Conservation (phyloP, 2,797 vertebrate species). For the Serranus cabrilla region DNA sequence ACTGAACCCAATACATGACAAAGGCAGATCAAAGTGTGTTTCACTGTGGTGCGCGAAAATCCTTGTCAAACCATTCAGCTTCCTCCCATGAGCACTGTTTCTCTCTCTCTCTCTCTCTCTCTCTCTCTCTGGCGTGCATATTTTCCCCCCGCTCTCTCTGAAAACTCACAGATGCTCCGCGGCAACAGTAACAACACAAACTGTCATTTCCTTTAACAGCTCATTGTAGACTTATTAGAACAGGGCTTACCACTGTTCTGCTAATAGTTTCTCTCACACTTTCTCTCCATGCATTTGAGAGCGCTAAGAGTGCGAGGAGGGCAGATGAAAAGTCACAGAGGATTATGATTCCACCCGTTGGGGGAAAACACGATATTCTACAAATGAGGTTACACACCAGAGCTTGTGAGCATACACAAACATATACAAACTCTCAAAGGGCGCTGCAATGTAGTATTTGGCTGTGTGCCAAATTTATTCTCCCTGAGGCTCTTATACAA, state of each 20-base stretch:
- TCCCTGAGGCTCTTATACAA: conserved; percentile 69
- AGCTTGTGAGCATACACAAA: conserved; percentile 51
- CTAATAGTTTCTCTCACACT: conserved; percentile 54
- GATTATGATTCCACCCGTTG: conserved; percentile 55
- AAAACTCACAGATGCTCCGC: conserved; percentile 78
- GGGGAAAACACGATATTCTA: conserved; percentile 59
- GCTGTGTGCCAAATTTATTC: conserved; percentile 60
- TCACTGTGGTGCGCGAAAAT: conserved; percentile 73
- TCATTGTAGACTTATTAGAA: conserved; percentile 64
- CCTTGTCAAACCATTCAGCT: conserved; percentile 77
- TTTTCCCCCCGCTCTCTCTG: conserved; percentile 50
- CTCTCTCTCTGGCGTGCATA: conserved; percentile 59
- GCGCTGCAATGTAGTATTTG: conserved; percentile 65
- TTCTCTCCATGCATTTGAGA: conserved; percentile 40
- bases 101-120: conserved; percentile 53
- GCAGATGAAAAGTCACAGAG: conserved; percentile 65
- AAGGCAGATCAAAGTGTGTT: conserved; percentile 82
- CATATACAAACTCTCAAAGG: conserved; percentile 68
- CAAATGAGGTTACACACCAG: conserved; percentile 62
- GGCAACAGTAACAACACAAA: conserved; percentile 74
- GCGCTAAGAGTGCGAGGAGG: conserved; percentile 33
- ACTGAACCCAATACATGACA: conserved; percentile 79
- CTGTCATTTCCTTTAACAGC: conserved; percentile 78
- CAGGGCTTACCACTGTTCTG: conserved; percentile 56
- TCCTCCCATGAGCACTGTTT: conserved; percentile 73